Evolutionary conservation across 1,140 invertebrate genomes (phyloP).

Genomic region (Kradibia gibbosae): DNA sequence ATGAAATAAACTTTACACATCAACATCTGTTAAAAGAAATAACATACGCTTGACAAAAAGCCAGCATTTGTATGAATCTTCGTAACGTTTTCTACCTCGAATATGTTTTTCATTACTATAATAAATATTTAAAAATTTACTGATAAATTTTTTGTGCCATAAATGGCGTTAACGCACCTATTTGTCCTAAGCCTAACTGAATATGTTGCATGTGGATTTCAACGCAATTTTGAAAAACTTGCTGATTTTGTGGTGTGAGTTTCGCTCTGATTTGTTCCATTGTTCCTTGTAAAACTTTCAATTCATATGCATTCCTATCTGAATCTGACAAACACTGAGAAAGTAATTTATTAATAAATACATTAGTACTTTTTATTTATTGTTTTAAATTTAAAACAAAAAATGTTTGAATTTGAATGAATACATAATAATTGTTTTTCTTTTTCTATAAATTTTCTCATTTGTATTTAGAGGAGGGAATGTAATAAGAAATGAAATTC

Average conservation of each 20-base stretch:
- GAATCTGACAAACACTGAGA: conserved; percentile 87
- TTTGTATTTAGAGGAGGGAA: no score
- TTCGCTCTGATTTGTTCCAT: conserved; percentile 90
- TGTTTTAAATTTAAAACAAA: no score
- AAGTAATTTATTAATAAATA: not conserved
- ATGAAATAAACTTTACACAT: conserved; percentile 45
- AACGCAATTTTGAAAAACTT: conserved; percentile 90
- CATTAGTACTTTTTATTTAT: not conserved
- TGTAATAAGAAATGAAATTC: no score
- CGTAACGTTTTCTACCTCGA: conserved; percentile 21
- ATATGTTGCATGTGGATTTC: conserved; percentile 95
- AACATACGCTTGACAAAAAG: conserved; percentile 37
- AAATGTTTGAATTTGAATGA: no score
- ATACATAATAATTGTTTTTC: no score
- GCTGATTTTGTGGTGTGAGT: conserved; percentile 84
- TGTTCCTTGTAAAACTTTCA: conserved; percentile 93
- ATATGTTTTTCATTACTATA: conserved; percentile 27
- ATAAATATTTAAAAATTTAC: conserved; percentile 43
- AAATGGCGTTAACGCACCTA: conserved; percentile 68
- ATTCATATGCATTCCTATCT: conserved; percentile 91
- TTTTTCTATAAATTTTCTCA: no score
- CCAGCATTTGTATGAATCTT: conserved; percentile 31
- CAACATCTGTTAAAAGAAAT: conserved; percentile 34
- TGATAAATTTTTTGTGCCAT: conserved; percentile 69
- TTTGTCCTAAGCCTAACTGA: conserved; percentile 84